These are phyloP conservation scores for Danio aesculapii DNA, from an alignment of 2,797 vertebrate genomes.

Conservation along the genomic window DNA sequence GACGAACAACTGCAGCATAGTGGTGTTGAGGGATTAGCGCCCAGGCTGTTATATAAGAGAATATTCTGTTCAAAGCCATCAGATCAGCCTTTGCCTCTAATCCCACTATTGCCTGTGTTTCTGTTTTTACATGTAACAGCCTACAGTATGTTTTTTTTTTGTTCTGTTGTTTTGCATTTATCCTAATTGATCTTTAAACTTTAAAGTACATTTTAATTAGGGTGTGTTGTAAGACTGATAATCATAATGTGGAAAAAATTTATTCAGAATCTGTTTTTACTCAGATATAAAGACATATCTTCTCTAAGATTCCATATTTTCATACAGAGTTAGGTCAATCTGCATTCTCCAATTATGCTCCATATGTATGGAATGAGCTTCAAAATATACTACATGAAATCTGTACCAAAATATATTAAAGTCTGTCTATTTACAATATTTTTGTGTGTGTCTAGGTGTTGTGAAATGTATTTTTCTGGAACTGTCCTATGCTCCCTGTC, in stretches of 20 bases:
- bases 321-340: no score
- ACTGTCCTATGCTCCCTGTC: no score
- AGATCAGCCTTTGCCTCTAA: conserved; percentile 41
- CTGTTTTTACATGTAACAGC: neutral
- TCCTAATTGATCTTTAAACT: neutral
- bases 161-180: neutral
- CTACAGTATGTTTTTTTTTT: neutral
- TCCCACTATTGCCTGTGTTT: conserved; percentile 28
- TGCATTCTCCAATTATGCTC: no score
- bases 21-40: conserved; percentile 48
- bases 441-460: no score
- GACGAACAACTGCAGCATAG: conserved; percentile 42
- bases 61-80: conserved; percentile 42
- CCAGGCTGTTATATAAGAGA: conserved; percentile 53
- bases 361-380: no score
- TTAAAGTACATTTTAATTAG: neutral
- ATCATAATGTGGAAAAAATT: neutral
- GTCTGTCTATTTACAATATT: no score
- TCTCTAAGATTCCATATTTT: no score
- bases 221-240: neutral
- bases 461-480: no score
- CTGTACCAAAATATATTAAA: no score
- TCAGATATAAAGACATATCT: no score
- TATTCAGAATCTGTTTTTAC: no score
- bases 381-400: no score